Conservation (phyloP, 2,797 vertebrate genomes). For the Morus bassanus region DNA sequence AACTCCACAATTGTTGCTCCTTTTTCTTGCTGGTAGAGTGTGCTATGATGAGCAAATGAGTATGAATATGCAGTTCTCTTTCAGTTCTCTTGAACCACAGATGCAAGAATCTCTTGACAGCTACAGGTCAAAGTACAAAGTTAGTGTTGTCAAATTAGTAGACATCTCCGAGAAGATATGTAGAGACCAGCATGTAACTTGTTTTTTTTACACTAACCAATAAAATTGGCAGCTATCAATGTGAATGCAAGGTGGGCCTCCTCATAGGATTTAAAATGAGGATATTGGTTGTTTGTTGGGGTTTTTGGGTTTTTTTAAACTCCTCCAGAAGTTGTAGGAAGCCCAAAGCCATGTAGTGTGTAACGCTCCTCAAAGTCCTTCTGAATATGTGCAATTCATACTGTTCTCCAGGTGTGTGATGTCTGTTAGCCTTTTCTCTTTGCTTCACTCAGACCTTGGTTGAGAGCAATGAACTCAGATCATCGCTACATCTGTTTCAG, state of each 20-base stretch:
- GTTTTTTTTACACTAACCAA: neutral
- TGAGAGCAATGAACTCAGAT: too few species aligned
- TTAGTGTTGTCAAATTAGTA: neutral
- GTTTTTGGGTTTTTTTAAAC: neutral
- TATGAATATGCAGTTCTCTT: neutral
- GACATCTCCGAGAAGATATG: neutral
- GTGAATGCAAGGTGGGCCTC: neutral
- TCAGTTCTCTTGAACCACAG: neutral
- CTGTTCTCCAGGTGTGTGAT: neutral
- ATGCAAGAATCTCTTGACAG: neutral
- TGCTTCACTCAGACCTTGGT: too few species aligned
- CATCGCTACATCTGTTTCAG: neutral
- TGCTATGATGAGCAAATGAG: neutral
- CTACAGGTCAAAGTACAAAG: neutral
- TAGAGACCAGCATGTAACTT: neutral
- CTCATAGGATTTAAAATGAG: neutral
- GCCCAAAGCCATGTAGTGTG: neutral
- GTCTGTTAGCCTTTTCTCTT: neutral
- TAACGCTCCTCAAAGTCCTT: neutral
- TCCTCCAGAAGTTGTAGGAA: neutral
- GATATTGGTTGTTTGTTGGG: neutral
- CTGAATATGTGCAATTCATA: neutral
- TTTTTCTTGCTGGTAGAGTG: neutral
- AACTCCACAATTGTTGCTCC: neutral
- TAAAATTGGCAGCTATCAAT: neutral